Conservation (phyloP, 2,113 vertebrate genomes). For the Psammodynastes pulverulentus region DNA sequence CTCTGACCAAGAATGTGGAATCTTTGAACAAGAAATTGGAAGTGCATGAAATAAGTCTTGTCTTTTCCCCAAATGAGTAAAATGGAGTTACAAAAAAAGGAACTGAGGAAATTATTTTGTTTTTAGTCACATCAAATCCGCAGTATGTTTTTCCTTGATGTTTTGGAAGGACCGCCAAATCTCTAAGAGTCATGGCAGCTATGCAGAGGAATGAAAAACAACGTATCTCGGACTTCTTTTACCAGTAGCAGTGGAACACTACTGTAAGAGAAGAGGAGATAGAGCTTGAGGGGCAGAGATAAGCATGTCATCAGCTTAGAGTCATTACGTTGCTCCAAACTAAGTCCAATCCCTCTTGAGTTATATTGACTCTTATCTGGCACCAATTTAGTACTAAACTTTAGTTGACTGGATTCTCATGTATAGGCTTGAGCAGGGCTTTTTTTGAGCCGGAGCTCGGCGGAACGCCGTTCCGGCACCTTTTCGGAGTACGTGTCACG, state of each 20-base stretch:
- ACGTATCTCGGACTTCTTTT: not conserved
- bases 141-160: not conserved
- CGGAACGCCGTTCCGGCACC: no score
- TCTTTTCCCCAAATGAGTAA: not conserved
- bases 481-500: no score
- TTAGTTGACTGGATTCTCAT: not conserved
- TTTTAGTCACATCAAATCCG: not conserved
- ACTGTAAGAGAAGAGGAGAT: not conserved
- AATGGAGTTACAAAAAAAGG: not conserved
- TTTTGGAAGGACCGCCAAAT: not conserved
- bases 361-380: not conserved
- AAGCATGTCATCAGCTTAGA: not conserved
- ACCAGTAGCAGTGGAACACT: not conserved
- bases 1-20: not conserved
- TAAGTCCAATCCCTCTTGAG: not conserved
- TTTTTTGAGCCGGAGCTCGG: no score
- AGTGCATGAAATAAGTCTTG: not conserved
- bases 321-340: not conserved
- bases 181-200: not conserved
- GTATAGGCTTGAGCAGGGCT: no score
- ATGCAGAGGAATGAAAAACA: not conserved
- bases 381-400: not conserved
- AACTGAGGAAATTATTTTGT: not conserved
- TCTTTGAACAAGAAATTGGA: not conserved
- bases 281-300: not conserved